phyloP scores from a whole-genome alignment of 1,140 invertebrate species.

The Drosophila asahinai region DNA sequence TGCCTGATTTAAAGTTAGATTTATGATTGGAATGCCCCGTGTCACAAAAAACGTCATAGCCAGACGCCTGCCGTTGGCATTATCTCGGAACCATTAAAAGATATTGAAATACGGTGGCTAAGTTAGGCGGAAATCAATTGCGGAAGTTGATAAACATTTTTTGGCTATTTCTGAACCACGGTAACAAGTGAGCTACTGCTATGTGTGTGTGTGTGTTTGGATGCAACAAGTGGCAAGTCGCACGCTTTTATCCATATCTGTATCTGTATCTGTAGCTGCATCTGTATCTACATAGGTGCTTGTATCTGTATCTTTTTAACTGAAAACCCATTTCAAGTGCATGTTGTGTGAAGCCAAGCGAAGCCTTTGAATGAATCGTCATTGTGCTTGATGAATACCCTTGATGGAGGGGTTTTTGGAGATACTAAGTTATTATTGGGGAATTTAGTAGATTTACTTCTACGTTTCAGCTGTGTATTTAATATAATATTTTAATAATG shows the following conservation, averaged over 20 bases:
- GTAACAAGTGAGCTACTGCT: neutral
- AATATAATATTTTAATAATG: no score
- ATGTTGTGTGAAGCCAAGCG: conserved; percentile 25
- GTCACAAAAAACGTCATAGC: conserved; percentile 36
- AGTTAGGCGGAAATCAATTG: conserved; percentile 37
- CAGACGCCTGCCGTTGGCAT: conserved; percentile 8
- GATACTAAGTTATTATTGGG: no score
- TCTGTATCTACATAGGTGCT: conserved; percentile 3
- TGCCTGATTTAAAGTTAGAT: conserved; percentile 55
- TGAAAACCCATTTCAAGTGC: conserved; percentile 26
- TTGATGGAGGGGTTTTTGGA: neutral
- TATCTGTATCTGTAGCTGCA: conserved; percentile 6
- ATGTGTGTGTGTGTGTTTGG: neutral
- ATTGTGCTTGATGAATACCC: conserved; percentile 6
- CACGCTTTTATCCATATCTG: conserved; percentile 9
- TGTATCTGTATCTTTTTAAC: conserved; percentile 11
- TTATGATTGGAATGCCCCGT: conserved; percentile 57
- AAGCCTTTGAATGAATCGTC: conserved; percentile 10
- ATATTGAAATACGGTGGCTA: conserved; percentile 9
- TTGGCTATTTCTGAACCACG: conserved; percentile 18
- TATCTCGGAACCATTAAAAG: conserved; percentile 36
- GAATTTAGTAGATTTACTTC: neutral
- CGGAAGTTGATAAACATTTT: conserved; percentile 38
- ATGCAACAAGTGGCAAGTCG: conserved; percentile 40
- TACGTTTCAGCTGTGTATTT: no score